These are phyloP conservation scores for Drosophila pruinosa DNA, from an alignment of 1,140 invertebrate genomes.

Conservation along the genomic window DNA sequence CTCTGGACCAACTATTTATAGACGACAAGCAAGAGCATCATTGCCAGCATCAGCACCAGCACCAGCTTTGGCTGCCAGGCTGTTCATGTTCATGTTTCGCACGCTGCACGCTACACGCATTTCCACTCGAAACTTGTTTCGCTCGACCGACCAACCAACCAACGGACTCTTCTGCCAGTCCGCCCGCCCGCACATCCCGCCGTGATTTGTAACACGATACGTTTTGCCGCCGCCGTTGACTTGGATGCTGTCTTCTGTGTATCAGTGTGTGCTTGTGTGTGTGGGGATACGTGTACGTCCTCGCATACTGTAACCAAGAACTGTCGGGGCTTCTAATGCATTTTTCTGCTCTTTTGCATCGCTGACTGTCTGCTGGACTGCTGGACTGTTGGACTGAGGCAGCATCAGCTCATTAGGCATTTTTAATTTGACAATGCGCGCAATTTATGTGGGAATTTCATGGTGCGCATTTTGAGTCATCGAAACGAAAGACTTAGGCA, in stretches of 20 bases:
- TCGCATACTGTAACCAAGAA: conserved; percentile 1
- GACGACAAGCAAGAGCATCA: conserved; percentile 47
- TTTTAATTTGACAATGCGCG: conserved; percentile 79
- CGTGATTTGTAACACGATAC: conserved; percentile 81
- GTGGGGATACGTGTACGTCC: conserved; percentile 7
- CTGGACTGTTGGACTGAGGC: background rate
- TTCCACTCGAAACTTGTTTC: conserved; percentile 79
- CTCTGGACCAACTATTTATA: conserved; percentile 65
- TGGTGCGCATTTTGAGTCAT: conserved; percentile 72
- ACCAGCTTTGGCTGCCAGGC: conserved; percentile 41
- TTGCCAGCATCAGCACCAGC: conserved; percentile 43
- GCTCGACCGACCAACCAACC: background rate
- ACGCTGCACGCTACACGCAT: conserved; percentile 80
- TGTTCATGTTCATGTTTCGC: conserved; percentile 78
- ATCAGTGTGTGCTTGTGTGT: background rate
- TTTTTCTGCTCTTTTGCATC: conserved; percentile 78
- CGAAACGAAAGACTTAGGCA: conserved; percentile 58
- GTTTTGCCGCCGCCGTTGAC: conserved; percentile 65
- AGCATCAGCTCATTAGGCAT: conserved; percentile 77
- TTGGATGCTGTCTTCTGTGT: conserved; percentile 19
- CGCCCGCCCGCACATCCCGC: conserved; percentile 38
- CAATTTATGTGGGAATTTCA: conserved; percentile 82
- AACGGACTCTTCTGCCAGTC: background rate
- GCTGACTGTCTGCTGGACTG: conserved; percentile 16
- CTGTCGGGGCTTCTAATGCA: conserved; percentile 65